These are phyloP conservation scores for Candidula unifasciata DNA, from an alignment of 2,888 invertebrate species.

Conservation along the genomic window DNA sequence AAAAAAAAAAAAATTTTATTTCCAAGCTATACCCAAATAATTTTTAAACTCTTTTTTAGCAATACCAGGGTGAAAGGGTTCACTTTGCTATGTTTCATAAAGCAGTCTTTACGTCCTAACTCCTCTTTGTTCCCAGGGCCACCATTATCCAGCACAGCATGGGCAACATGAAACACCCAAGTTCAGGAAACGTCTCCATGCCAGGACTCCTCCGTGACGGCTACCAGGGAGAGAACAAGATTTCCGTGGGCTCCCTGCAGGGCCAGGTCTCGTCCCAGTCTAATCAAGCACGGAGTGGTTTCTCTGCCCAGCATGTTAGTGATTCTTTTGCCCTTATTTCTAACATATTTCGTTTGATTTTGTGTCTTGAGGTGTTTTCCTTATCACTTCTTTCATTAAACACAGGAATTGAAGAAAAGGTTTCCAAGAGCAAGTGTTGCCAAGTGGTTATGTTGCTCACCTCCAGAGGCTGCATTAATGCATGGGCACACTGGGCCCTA, in stretches of 20 bases:
- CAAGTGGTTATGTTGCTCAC: no score
- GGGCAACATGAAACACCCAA: constrained; percentile 87
- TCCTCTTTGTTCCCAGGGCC: constrained; percentile 64
- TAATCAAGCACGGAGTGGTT: constrained; percentile 92
- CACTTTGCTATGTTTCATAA: background rate
- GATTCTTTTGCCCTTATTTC: constrained; percentile 7
- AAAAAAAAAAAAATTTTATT: no score
- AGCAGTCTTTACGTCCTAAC: background rate
- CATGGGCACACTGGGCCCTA: no score
- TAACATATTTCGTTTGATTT: background rate
- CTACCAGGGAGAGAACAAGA: constrained; percentile 84
- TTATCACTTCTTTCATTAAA: background rate
- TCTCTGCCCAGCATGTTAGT: constrained; percentile 91
- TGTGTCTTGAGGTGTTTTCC: background rate
- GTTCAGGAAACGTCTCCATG: constrained; percentile 93
- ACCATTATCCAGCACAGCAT: constrained; percentile 82
- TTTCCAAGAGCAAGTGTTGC: no score
- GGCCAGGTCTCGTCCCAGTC: constrained; percentile 94
- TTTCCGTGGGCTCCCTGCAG: constrained; percentile 86
- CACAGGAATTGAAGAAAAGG: no score
- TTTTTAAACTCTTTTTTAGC: no score
- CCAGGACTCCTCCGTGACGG: constrained; percentile 94
- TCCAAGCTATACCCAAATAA: no score
- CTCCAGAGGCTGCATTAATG: no score
- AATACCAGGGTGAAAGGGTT: no score